Evolutionary conservation across 2,888 invertebrate genomes (phyloP).

Genomic region (Plebejus melissa): DNA sequence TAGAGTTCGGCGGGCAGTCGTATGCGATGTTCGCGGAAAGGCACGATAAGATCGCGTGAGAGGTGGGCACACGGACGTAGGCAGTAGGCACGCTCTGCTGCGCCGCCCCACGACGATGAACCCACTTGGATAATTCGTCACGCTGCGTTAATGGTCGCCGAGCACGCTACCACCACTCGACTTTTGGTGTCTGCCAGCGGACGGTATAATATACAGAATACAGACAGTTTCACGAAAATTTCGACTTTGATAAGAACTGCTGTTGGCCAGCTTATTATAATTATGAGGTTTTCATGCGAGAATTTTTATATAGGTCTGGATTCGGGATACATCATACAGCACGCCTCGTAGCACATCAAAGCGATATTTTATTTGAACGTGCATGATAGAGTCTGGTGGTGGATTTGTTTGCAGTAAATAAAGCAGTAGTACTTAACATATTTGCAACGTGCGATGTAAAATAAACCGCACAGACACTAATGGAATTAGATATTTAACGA

Average conservation of each 20-base stretch:
- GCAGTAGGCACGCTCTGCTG: slow-evolving; percentile 46
- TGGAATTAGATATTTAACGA: slow-evolving; percentile 29
- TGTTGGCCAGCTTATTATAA: not conserved
- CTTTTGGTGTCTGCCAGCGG: slow-evolving; percentile 56
- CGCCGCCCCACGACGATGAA: slow-evolving; percentile 44
- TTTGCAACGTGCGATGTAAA: slow-evolving; percentile 15
- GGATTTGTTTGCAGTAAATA: slow-evolving; percentile 1
- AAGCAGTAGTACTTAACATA: slow-evolving; percentile 17
- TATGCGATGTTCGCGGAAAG: slow-evolving; percentile 73
- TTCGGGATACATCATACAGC: not conserved
- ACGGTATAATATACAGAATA: not conserved
- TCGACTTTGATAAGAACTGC: not conserved
- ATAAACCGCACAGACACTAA: slow-evolving; percentile 24
- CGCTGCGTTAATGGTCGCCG: slow-evolving; percentile 74
- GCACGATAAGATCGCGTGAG: slow-evolving; percentile 76
- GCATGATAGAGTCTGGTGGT: not conserved
- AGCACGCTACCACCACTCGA: slow-evolving; percentile 72
- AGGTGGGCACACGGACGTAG: slow-evolving; percentile 58
- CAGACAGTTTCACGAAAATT: not conserved
- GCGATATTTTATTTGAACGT: not conserved
- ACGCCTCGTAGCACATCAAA: not conserved
- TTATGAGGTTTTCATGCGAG: not conserved
- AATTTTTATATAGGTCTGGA: not conserved
- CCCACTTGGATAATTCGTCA: slow-evolving; percentile 69
- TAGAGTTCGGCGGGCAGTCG: slow-evolving; percentile 66